These are phyloP conservation scores for Porites divaricata DNA, from an alignment of 92 coral and sea anemone genomes.

Conservation along the genomic window DNA sequence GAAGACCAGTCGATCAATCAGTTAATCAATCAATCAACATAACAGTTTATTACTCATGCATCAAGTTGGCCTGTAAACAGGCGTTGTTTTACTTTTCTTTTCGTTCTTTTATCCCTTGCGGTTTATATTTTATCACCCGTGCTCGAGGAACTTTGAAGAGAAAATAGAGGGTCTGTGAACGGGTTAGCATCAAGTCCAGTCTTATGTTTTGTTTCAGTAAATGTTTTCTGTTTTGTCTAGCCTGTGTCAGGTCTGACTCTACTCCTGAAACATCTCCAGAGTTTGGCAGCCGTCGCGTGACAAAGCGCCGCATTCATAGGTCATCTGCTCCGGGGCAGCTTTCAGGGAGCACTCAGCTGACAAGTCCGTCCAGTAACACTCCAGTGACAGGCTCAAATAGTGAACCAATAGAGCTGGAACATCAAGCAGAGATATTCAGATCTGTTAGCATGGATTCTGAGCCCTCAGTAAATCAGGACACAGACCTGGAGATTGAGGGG, in stretches of 20 bases:
- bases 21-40: neutral
- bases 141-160: too few relatives aligned
- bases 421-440: slow-evolving; percentile 20
- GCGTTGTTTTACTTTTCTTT: too few relatives aligned
- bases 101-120: too few relatives aligned
- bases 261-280: slow-evolving; percentile 79
- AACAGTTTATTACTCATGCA: neutral
- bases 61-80: too few relatives aligned
- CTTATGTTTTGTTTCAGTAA: too few relatives aligned
- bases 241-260: slow-evolving; percentile 72
- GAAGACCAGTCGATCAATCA: neutral
- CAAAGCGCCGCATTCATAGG: slow-evolving; percentile 86
- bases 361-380: neutral
- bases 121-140: too few relatives aligned
- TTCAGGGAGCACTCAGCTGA: slow-evolving; percentile 24
- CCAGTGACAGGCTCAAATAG: slow-evolving; percentile 8
- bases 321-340: slow-evolving; percentile 91
- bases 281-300: slow-evolving; percentile 35
- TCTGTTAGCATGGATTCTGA: slow-evolving; percentile 36
- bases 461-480: slow-evolving; percentile 55
- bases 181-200: too few relatives aligned
- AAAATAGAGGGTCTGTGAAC: too few relatives aligned
- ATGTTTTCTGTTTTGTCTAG: slow-evolving; percentile 28
- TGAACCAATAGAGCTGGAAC: slow-evolving; percentile 33
- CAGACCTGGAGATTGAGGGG: slow-evolving; percentile 80